phyloP scores from a whole-genome alignment of 2,797 vertebrate genomes.

The Salmo trutta region DNA sequence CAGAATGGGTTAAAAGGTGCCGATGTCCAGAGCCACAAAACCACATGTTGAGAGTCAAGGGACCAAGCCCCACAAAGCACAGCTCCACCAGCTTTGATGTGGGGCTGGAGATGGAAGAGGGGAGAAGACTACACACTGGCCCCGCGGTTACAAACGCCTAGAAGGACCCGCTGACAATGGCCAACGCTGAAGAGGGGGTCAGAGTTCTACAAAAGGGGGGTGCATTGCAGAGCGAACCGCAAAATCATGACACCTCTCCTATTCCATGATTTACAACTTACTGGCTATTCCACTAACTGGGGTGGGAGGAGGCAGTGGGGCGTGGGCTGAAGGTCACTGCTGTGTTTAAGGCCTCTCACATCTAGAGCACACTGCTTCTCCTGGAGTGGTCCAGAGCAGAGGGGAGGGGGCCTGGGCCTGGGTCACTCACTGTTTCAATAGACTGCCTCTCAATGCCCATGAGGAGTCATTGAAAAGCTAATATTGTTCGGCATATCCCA shows the following conservation, averaged over 20 bases:
- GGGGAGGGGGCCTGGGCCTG: constrained; percentile 41
- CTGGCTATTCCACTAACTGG: neutral
- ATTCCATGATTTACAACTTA: neutral
- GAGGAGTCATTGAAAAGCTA: constrained; percentile 79
- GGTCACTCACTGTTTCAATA: constrained; percentile 65
- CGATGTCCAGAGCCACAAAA: constrained; percentile 94
- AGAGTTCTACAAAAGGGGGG: constrained; percentile 56
- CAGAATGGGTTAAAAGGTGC: constrained; percentile 99
- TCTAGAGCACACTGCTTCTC: constrained; percentile 49
- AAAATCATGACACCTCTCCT: constrained; percentile 22
- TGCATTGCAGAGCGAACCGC: constrained; percentile 43
- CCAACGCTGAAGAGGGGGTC: constrained; percentile 63
- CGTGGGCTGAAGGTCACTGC: constrained; percentile 43
- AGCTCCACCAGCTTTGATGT: constrained; percentile 85
- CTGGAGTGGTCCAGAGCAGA: constrained; percentile 43
- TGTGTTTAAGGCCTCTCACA: constrained; percentile 56
- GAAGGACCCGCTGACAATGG: constrained; percentile 80
- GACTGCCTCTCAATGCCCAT: constrained; percentile 69
- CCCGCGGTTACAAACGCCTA: constrained; percentile 68
- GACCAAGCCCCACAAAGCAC: constrained; percentile 90
- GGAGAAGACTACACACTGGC: constrained; percentile 74
- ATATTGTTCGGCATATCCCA: constrained; percentile 76
- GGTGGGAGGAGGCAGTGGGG: constrained; percentile 42
- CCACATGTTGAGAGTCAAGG: constrained; percentile 99
- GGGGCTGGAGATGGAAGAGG: constrained; percentile 82